Conservation (phyloP, 2,888 invertebrate species). For the Dynastes grantii region DNA sequence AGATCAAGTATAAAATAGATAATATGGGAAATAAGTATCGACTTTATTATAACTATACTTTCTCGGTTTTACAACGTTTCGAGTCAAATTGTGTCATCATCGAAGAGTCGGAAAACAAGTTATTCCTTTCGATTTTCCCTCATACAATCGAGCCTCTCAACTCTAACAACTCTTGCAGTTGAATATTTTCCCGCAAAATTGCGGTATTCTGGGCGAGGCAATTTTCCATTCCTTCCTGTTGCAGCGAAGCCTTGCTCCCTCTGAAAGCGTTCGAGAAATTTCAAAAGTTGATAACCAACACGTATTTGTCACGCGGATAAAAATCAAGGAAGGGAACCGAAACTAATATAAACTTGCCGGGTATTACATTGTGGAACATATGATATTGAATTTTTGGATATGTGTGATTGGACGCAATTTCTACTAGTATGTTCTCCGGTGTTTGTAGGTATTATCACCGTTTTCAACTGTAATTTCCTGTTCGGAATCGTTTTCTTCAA, state of each 20-base stretch:
- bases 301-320: constrained; percentile 28
- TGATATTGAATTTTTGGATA: constrained; percentile 12
- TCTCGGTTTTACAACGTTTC: too few species aligned
- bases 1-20: too few species aligned
- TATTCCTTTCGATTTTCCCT: background rate
- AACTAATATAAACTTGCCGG: constrained; percentile 33
- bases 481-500: background rate
- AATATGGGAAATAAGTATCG: too few species aligned
- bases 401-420: constrained; percentile 9
- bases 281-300: constrained; percentile 38
- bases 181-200: constrained; percentile 31
- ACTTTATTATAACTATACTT: too few species aligned
- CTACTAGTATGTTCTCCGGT: background rate
- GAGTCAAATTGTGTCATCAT: too few species aligned
- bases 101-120: too few species aligned
- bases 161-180: background rate
- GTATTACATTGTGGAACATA: background rate
- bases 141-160: background rate
- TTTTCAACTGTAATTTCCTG: background rate
- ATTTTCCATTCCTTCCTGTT: background rate
- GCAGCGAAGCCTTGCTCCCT: background rate
- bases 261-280: constrained; percentile 29
- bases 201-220: background rate
- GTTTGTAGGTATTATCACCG: background rate
- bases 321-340: constrained; percentile 21